Base-by-base conservation (phyloP, 1,140 invertebrate genomes). In the Manduca sexta region DNA sequence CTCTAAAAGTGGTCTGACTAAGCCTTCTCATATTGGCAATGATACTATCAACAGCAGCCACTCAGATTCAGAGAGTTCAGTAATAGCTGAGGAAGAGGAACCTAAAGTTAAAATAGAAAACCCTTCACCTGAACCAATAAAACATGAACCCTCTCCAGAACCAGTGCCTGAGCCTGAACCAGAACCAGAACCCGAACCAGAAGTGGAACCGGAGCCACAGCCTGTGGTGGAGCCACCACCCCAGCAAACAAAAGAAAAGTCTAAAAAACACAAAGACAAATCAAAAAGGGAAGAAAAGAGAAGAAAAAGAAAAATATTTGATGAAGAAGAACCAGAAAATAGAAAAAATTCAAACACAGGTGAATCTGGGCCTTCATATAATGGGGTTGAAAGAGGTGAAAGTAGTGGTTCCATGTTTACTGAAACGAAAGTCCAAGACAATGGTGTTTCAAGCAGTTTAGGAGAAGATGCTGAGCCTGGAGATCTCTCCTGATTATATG, bases 401-500 rank as follows among this genome's bases (percentile, higher is more conserved):
- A 77, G 77, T 33, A 83, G 76, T 64, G 73, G 71, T 2, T 72
- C 72, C 13, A 64, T 62, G 31, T 72, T 70, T n/a, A 62, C 70
- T 3, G 85, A 87, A 50, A 87, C 84, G 2, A 87, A 88, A 64
- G 79, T 86, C 8, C 81, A 85, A 65, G 87, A 86, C 52, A 87
- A 88, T 56, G 86, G 84, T 18, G 87, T 88, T 3, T 87, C 87
- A 29, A 81, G 82, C 64, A 81, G 77, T 56, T 58, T 86, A 21
- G 84, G 86, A 15, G 86, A 87, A 60, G 79, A 88, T 52, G 82
- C 77, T 2, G 76, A 86, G 47, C 72, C 78, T 15, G 69, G 74
- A 33, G 77, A 86, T 3, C 15, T 90, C 90, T 0, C 90, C 92
- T 7, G 93, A 94, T 58, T 95, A 95, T 69, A 90, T 95, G 49